phyloP scores from a whole-genome alignment of 2,888 invertebrate species.

The Syrphus vitripennis region DNA sequence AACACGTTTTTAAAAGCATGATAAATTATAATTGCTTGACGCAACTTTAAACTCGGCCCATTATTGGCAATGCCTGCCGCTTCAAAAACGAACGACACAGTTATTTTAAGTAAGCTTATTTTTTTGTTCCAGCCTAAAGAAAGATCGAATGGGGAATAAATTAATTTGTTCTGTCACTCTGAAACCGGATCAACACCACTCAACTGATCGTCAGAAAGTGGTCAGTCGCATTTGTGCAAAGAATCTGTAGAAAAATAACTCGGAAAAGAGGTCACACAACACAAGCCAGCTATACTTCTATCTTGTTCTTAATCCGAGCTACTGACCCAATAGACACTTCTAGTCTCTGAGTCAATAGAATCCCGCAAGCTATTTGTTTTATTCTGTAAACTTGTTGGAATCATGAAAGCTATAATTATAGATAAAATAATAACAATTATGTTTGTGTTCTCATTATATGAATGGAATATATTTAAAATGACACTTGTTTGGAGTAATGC shows the following conservation, averaged over 20 bases:
- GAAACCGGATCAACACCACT: conserved; percentile 50
- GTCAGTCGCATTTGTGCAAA: conserved; percentile 16
- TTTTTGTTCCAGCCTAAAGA: conserved; percentile 4
- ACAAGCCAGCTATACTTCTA: conserved; percentile 2
- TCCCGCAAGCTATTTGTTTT: conserved; percentile 8
- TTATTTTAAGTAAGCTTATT: conserved; percentile 15
- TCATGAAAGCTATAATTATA: neutral
- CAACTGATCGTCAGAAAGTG: conserved; percentile 28
- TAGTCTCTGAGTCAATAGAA: neutral
- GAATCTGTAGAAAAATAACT: conserved; percentile 19
- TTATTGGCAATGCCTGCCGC: neutral
- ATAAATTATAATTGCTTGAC: neutral
- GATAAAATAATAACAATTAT: neutral
- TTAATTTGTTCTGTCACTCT: conserved; percentile 35
- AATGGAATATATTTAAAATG: neutral
- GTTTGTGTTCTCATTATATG: neutral
- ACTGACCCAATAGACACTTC: conserved; percentile 30
- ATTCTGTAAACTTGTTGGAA: neutral
- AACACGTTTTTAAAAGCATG: neutral
- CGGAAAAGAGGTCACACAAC: conserved; percentile 34
- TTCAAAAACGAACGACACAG: conserved; percentile 18
- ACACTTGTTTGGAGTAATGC: too few species aligned
- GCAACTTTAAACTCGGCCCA: neutral
- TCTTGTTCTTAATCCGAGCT: conserved; percentile 29
- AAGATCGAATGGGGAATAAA: conserved; percentile 19